phyloP scores from a whole-genome alignment of 2,888 invertebrate species.

The Synergus umbraculus region DNA sequence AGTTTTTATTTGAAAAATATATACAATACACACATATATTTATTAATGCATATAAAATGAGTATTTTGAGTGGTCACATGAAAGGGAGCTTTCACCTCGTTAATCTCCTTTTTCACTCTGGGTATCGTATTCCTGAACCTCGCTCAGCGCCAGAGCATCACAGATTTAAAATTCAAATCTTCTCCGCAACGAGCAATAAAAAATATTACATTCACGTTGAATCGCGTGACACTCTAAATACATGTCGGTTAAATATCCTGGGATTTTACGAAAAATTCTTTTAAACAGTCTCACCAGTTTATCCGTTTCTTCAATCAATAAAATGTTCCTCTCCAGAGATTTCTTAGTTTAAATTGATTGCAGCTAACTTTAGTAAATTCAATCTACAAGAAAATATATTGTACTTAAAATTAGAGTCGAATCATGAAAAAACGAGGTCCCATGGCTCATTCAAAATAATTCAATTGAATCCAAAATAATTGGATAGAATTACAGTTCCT shows the following conservation, averaged over 20 bases:
- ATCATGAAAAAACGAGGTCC: too few relatives aligned
- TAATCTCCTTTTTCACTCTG: not conserved
- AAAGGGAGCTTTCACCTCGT: constrained; percentile 2
- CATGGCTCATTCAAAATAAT: too few relatives aligned
- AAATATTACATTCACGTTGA: not conserved
- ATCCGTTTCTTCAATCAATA: not conserved
- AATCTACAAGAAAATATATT: too few relatives aligned
- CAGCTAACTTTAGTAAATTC: too few relatives aligned
- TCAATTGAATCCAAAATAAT: too few relatives aligned
- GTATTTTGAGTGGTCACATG: not conserved
- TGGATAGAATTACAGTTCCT: too few relatives aligned
- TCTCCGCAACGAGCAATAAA: not conserved
- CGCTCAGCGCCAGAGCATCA: not conserved
- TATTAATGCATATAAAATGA: not conserved
- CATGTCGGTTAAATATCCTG: not conserved
- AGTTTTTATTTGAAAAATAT: too few relatives aligned
- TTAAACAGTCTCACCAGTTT: not conserved
- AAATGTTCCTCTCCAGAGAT: not conserved
- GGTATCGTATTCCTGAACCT: not conserved
- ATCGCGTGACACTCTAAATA: not conserved
- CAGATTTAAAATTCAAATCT: not conserved
- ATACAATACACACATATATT: not conserved
- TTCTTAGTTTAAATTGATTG: too few relatives aligned
- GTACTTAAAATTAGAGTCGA: too few relatives aligned
- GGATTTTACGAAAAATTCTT: not conserved